Evolutionary conservation across 2,797 vertebrate genomes (phyloP).

Genomic region (Xenopus petersii): DNA sequence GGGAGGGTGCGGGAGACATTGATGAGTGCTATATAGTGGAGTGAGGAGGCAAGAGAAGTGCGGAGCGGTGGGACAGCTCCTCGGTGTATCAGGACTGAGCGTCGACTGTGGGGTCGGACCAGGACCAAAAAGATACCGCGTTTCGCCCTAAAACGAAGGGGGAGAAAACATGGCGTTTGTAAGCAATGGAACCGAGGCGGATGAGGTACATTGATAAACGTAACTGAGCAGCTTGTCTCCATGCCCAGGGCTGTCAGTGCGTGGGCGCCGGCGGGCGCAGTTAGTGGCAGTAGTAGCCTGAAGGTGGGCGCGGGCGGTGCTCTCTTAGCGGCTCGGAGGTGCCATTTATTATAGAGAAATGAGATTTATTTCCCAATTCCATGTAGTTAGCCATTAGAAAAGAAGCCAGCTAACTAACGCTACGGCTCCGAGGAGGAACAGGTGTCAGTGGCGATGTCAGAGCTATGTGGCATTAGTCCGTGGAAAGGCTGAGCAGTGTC

Average conservation of each 20-base stretch:
- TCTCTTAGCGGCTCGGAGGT: neutral
- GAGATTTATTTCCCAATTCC: neutral
- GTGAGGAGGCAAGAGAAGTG: constrained; percentile 6
- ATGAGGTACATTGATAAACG: constrained; percentile 27
- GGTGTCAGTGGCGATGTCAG: no score
- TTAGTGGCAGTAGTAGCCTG: neutral
- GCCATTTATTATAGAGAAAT: neutral
- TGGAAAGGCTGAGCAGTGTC: no score
- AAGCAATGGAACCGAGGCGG: constrained; percentile 26
- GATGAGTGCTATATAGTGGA: neutral
- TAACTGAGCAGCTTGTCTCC: neutral
- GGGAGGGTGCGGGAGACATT: neutral
- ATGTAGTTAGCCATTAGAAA: no score
- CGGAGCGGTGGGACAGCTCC: neutral
- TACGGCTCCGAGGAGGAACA: no score
- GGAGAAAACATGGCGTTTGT: constrained; percentile 28
- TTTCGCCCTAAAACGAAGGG: no score
- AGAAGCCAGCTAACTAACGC: no score
- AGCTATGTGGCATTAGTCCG: no score
- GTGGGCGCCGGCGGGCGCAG: neutral
- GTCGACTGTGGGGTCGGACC: neutral
- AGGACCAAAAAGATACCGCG: no score
- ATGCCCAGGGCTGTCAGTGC: neutral
- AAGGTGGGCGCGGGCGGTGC: neutral
- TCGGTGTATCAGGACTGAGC: neutral